Evolutionary conservation across 1,140 invertebrate genomes (phyloP), one percentile per base, ranked within the genome.

Genomic region (Brachionus calyciflorus): DNA sequence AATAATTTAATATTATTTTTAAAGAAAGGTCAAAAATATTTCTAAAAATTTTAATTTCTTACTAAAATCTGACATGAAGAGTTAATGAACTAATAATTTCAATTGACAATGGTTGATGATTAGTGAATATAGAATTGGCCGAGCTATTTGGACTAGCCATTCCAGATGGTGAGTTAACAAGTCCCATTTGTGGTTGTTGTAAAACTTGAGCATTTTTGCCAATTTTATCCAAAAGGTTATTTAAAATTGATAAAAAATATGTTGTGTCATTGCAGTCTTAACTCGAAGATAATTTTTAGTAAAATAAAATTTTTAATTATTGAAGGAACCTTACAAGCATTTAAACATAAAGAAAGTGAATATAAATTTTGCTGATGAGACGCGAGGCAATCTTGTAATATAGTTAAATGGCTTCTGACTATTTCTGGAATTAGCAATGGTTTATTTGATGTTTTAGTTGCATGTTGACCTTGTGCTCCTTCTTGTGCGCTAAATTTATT

Each of bases 291-390:
- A 30, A 30, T 30, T 28, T 57, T n/a, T n/a, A n/a, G n/a, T n/a
- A n/a, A n/a, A n/a, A n/a, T n/a, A n/a, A n/a, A n/a, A n/a, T n/a
- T n/a, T n/a, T n/a, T n/a, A n/a, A n/a, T n/a, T n/a, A n/a, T n/a
- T n/a, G n/a, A n/a, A n/a, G n/a, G n/a, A n/a, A n/a, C 9, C 33
- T 37, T 37, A 37, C 33, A 73, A 73, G 69, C 69, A 55, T 73
- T 73, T 3, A 73, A 21, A 12, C 69, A 73, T 51, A 55, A 51
- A 7, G 69, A 33, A 9, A 73, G 14, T 17, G 28, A 30, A 17
- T 37, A 73, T 6, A 51, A 44, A 55, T 33, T 41, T 10, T 40
- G 46, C 2, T 49, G 37, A 19, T 65, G 60, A 65, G 19, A 65
- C 10, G 9, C 44, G 0, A 65, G 21, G n/a, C 60, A 65, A 24